Evolutionary conservation across 1,140 invertebrate species (phyloP), one percentile per base, ranked within the genome.

Genomic region (Aethina tumida): DNA sequence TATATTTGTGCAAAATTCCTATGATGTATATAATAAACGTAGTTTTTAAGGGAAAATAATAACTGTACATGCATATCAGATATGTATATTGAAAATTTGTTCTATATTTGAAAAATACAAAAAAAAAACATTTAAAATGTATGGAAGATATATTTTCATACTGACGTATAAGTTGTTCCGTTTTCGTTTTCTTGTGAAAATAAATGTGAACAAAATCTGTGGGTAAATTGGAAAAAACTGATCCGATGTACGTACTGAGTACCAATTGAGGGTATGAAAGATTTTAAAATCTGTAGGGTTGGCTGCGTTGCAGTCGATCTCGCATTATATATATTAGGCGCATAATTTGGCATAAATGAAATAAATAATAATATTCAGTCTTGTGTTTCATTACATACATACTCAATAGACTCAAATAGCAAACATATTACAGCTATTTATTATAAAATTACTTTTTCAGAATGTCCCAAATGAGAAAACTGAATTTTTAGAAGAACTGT

Each of bases 341-440:
- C 55, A 58, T 61, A 57, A 60, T 61, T 61, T 61, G n/a, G 59
- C 59, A 61, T 59, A 61, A 60, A 58, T 55, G 49, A 60, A 60
- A 53, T 55, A 50, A 52, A 58, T 46, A 54, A 53, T 40, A 50
- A 45, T 48, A 48, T 35, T 45, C 25, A 39, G 27, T 24, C 6
- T 24, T 24, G 22, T n/a, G 22, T 24, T 24, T 24, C n/a, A 7
- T 24, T 24, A 24, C 6, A 24, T n/a, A 24, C n/a, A n/a, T n/a
- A n/a, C n/a, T n/a, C n/a, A n/a, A n/a, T n/a, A n/a, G n/a, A n/a
- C n/a, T n/a, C n/a, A n/a, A n/a, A n/a, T n/a, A n/a, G n/a, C n/a
- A n/a, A n/a, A n/a, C n/a, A n/a, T n/a, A n/a, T n/a, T n/a, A n/a
- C n/a, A n/a, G n/a, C n/a, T n/a, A n/a, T n/a, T n/a, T n/a, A n/a